Evolutionary conservation across 2,113 vertebrate genomes (phyloP).

Genomic region (Malurus alboscapulatus): DNA sequence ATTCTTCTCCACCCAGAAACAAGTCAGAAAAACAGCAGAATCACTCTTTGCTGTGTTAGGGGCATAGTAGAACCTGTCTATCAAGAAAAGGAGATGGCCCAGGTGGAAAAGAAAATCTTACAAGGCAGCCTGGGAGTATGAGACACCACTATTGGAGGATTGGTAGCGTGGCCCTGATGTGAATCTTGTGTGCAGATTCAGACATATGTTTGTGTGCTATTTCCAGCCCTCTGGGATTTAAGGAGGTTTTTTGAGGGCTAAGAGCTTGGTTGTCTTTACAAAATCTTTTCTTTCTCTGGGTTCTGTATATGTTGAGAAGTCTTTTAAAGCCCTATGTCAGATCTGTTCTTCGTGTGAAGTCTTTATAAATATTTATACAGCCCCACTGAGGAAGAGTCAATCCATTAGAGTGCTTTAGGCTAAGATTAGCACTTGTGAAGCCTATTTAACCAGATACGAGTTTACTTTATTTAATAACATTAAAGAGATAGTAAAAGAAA

Average conservation of each 20-base stretch:
- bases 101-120: not conserved
- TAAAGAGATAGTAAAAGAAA: slow-evolving; percentile 28
- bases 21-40: not conserved
- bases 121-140: not conserved
- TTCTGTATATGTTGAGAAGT: not conserved
- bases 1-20: not conserved
- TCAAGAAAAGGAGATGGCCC: not conserved
- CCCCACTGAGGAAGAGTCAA: slow-evolving; percentile 21
- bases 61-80: not conserved
- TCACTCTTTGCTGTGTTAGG: not conserved
- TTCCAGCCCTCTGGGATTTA: not conserved
- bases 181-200: not conserved
- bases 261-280: not conserved
- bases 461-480: slow-evolving; percentile 59
- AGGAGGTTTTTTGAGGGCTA: not conserved
- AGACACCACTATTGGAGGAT: not conserved
- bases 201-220: not conserved
- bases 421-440: slow-evolving; percentile 58
- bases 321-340: slow-evolving; percentile 4
- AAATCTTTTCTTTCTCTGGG: not conserved
- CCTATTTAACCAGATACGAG: slow-evolving; percentile 41
- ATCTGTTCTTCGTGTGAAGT: not conserved
- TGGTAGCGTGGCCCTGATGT: rapidly evolving
- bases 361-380: slow-evolving; percentile 59
- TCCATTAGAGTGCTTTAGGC: slow-evolving; percentile 49